Evolutionary conservation across 2,113 vertebrate species (phyloP), one percentile per base, ranked within the genome.

Genomic region (Pungitius pungitius): DNA sequence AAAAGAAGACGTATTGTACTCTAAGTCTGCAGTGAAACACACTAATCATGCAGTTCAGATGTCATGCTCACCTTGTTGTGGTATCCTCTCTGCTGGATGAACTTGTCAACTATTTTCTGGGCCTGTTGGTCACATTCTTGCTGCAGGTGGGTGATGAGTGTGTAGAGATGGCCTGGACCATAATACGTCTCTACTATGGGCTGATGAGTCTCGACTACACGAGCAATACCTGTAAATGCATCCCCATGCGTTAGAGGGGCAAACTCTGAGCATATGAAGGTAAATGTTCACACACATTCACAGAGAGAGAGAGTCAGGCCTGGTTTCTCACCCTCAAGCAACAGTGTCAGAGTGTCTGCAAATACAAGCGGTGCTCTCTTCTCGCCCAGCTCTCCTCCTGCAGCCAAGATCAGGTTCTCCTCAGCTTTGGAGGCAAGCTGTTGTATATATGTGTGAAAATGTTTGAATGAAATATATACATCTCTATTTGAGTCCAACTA

Each of bases 101-200:
- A 99, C 85, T 94, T 96, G 82, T 98, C 96, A 26, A 98, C 97
- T 64, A 99, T 95, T 81, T 95, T 98, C 84, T 99, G 96, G 33
- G 96, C 95, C 78, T 99, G 98, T 22, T 54, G 90, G 92, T 99
- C 98, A 1, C 97, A 99, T 82, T 99, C 98, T 45, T 94, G 93
- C 80, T 99, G 97, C 68, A 99, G 92, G 88, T 99, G 95, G 82
- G 94, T 97, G 86, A 99, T 96, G 56, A 99, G 94, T 4, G 94
- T 95, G 88, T 95, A 96, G 49, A 99, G 94, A 77, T 95, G 94
- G 8, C 98, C 98, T 0, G 96, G 97, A 5, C 98, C 98, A 0
- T 99, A 99, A 83, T 98, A 99, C 0, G 98, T 99, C 87, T 99
- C 98, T 61, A 99, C 96, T 0, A 99, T 98, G 14, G 97, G 96